Conservation (phyloP, 1,140 invertebrate species). For the Drosophila albomicans region DNA sequence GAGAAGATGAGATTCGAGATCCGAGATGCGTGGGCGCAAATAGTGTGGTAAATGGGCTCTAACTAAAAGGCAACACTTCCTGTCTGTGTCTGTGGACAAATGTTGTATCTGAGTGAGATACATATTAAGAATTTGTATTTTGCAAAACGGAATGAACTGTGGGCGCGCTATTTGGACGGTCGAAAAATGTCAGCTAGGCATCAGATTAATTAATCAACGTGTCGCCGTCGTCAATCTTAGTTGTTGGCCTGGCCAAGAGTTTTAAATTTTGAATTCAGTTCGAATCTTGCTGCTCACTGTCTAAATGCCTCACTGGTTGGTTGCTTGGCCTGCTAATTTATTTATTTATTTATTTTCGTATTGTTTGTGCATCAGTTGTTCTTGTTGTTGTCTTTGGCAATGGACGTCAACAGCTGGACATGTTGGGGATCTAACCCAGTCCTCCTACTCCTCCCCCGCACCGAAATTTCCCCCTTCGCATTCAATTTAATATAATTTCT, state of each 20-base stretch:
- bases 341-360: slow-evolving; percentile 73
- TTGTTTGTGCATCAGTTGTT: slow-evolving; percentile 38
- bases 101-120: slow-evolving; percentile 34
- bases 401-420: slow-evolving; percentile 76
- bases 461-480: slow-evolving; percentile 6
- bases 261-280: slow-evolving; percentile 59
- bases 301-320: neutral
- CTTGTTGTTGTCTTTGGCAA: slow-evolving; percentile 50
- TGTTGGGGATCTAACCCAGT: slow-evolving; percentile 35
- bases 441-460: neutral
- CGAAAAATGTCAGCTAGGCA: slow-evolving; percentile 63
- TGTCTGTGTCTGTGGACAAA: slow-evolving; percentile 21
- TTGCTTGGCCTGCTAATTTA: slow-evolving; percentile 65
- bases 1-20: no score
- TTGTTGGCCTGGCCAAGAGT: slow-evolving; percentile 31
- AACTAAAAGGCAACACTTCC: slow-evolving; percentile 60
- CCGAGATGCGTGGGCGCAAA: slow-evolving; percentile 23
- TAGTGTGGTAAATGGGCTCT: slow-evolving; percentile 10
- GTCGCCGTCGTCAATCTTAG: slow-evolving; percentile 77
- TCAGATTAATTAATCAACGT: slow-evolving; percentile 83
- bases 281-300: slow-evolving; percentile 33
- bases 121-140: slow-evolving; percentile 33
- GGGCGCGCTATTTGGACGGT: slow-evolving; percentile 50
- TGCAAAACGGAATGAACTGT: slow-evolving; percentile 56
- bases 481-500: slow-evolving; percentile 66